Percentiles rank a stretch among this genome's conserved stretches.
These are phyloP conservation scores for Leptonema lineaticorne DNA, from an alignment of 1,140 invertebrate species.

Conservation along the genomic window DNA sequence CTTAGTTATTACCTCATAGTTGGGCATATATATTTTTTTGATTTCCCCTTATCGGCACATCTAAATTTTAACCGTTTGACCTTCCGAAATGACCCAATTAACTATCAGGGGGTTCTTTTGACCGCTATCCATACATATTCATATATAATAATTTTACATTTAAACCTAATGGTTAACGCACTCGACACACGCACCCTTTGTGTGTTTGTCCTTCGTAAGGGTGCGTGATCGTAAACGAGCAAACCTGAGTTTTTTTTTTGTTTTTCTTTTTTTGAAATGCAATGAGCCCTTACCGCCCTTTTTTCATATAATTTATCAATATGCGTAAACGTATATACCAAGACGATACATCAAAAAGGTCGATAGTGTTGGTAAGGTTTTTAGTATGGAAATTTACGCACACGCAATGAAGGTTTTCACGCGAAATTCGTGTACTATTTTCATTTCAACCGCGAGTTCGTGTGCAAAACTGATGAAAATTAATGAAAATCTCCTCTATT, in stretches of 20 bases:
- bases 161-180: slow-evolving; percentile 6
- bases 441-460: neutral
- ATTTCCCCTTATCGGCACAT: neutral
- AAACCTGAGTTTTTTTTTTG: neutral
- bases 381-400: neutral
- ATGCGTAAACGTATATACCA: neutral
- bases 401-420: neutral
- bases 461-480: neutral
- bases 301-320: neutral
- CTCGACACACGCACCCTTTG: neutral
- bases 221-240: neutral
- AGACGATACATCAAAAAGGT: neutral
- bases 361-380: slow-evolving; percentile 8
- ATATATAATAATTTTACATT: neutral
- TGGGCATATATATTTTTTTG: too few relatives aligned
- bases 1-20: too few relatives aligned
- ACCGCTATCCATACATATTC: too few relatives aligned
- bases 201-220: neutral
- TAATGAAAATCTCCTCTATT: too few relatives aligned
- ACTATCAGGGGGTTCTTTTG: neutral
- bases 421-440: slow-evolving; percentile 1
- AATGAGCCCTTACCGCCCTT: too few relatives aligned
- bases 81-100: neutral
- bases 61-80: neutral
- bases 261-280: too few relatives aligned